Conservation (phyloP, 1,140 invertebrate species). For the Nomia melanderi region DNA sequence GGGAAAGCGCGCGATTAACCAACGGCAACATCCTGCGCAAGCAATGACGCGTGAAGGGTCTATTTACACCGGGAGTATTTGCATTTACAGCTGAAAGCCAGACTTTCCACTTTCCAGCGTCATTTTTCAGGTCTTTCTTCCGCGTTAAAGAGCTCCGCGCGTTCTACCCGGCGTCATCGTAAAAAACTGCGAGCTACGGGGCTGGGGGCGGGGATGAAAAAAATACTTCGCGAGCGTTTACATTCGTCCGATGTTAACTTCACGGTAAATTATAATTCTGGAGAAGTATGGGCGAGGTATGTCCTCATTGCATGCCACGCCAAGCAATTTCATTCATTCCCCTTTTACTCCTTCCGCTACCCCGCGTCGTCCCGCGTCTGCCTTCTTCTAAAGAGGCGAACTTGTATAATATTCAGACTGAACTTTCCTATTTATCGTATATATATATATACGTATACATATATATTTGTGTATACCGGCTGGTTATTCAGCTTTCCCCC, state of each 20-base stretch:
- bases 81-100: slow-evolving; percentile 27
- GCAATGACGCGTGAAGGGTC: slow-evolving; percentile 2
- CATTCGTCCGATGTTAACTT: slow-evolving; percentile 38
- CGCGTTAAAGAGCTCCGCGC: slow-evolving; percentile 30
- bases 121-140: slow-evolving; percentile 37
- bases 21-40: background rate
- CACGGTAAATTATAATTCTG: slow-evolving; percentile 47
- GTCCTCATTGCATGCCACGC: slow-evolving; percentile 41
- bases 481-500: slow-evolving; percentile 4
- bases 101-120: slow-evolving; percentile 28
- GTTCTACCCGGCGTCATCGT: background rate
- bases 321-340: slow-evolving; percentile 45
- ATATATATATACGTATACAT: slow-evolving; percentile 1
- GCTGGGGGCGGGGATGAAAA: no score
- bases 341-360: slow-evolving; percentile 27
- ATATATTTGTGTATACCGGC: background rate
- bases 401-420: slow-evolving; percentile 34
- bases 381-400: slow-evolving; percentile 26
- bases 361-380: background rate
- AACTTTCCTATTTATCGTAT: slow-evolving; percentile 46
- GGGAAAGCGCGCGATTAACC: background rate
- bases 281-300: slow-evolving; percentile 34
- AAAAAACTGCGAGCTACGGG: background rate
- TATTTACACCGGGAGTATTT: slow-evolving; percentile 34
- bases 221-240: slow-evolving; percentile 32